These are phyloP conservation scores for Cyrtodaria siliqua DNA, from an alignment of 2,888 invertebrate species.

Conservation along the genomic window DNA sequence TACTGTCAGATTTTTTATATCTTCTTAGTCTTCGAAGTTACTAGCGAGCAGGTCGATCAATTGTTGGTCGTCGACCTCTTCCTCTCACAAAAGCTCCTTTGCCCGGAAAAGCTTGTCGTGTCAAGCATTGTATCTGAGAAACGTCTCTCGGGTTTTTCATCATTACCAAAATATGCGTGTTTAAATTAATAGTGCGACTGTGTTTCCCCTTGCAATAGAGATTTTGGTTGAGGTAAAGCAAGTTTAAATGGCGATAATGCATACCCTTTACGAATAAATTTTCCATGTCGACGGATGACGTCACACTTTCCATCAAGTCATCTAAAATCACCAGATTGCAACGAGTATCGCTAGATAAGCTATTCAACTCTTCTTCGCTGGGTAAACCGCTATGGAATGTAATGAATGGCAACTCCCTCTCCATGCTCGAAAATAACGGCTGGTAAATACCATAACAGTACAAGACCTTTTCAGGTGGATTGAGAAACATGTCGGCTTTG, in stretches of 20 bases:
- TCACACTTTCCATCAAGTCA: too few relatives aligned
- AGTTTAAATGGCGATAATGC: slow-evolving; percentile 27
- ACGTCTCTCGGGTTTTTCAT: slow-evolving; percentile 41
- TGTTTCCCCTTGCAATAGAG: slow-evolving; percentile 26
- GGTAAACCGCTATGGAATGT: too few relatives aligned
- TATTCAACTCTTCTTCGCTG: not conserved
- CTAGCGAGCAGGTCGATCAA: too few relatives aligned
- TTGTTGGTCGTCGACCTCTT: too few relatives aligned
- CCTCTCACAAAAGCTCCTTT: slow-evolving; percentile 46
- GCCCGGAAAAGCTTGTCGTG: too few relatives aligned
- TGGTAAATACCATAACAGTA: slow-evolving; percentile 48
- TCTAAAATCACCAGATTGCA: too few relatives aligned
- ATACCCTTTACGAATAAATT: slow-evolving; percentile 28
- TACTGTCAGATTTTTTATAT: too few relatives aligned
- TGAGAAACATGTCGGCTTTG: too few relatives aligned
- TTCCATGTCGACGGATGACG: slow-evolving; percentile 28
- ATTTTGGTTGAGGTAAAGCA: slow-evolving; percentile 40
- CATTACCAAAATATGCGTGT: slow-evolving; percentile 30
- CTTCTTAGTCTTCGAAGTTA: too few relatives aligned
- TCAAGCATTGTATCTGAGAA: slow-evolving; percentile 30
- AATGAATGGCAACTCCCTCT: slow-evolving; percentile 21
- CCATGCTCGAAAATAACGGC: slow-evolving; percentile 34
- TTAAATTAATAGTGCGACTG: slow-evolving; percentile 28
- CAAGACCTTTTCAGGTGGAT: too few relatives aligned
- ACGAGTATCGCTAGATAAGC: not conserved